These are phyloP conservation scores for Panthera tigris DNA, from an alignment of 2,113 vertebrate genomes.

Conservation along the genomic window DNA sequence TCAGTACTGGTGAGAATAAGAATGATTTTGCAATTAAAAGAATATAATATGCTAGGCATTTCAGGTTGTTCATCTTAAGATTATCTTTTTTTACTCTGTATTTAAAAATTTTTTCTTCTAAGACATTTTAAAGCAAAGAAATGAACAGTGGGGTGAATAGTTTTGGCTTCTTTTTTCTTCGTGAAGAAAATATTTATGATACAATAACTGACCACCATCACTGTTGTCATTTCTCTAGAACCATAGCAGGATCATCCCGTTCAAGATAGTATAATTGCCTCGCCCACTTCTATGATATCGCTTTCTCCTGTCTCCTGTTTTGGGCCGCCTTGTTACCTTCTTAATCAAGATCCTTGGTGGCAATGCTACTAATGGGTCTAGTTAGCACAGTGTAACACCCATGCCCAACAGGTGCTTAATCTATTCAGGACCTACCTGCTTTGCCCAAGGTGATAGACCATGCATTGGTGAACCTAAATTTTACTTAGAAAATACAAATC, in stretches of 20 bases:
- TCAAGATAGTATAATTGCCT: neutral
- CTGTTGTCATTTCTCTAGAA: neutral
- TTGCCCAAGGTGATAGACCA: neutral
- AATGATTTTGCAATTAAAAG: neutral
- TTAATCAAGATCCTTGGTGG: neutral
- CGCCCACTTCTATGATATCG: neutral
- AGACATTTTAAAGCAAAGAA: slow-evolving; percentile 42
- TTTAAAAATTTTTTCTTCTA: neutral
- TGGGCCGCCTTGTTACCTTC: neutral
- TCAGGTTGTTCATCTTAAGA: neutral
- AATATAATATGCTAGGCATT: neutral
- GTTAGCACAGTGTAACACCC: neutral
- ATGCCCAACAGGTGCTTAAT: neutral
- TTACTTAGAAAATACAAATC: slow-evolving; percentile 32
- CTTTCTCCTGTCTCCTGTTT: neutral
- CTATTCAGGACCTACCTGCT: neutral
- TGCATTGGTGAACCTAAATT: neutral
- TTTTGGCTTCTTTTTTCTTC: slow-evolving; percentile 39
- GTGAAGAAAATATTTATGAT: neutral
- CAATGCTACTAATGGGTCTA: neutral
- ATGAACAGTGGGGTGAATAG: neutral
- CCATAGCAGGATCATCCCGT: neutral
- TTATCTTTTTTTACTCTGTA: slow-evolving; percentile 21
- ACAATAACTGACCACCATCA: neutral
- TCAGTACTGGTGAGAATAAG: neutral